Base-by-base conservation (phyloP, 2,888 invertebrate genomes). In the Acrobasis consociella region DNA sequence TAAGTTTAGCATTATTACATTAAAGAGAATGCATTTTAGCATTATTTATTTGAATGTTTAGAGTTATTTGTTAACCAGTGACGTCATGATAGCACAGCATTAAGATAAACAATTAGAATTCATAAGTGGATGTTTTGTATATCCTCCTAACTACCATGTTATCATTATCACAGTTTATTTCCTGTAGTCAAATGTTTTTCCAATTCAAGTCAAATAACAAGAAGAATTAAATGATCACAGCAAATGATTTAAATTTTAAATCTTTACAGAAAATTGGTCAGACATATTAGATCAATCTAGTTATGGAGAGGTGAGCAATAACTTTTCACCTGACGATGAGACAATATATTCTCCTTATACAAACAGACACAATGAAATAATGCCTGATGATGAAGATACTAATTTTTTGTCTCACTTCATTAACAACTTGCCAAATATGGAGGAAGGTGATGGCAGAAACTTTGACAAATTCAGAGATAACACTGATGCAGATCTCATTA, bases 221-320 rank as follows among this genome's bases (percentile, higher is more conserved):
- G 31, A 31, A 31, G 8, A 31, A 31, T 31, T 7, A n/a, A n/a
- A n/a, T n/a, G n/a, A n/a, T n/a, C n/a, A 31, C 31, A 31, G 5
- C 8, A 31, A 31, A 7, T 7, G 31, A 31, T 31, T 31, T 31
- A 31, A 31, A 22, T 22, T 46, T 5, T 10, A 11, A 5, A 13
- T 13, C 13, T 42, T 87, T 84, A 11, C 82, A 93, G 93, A 93
- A 75, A 93, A 89, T 70, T 93, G 93, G 93, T 85, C 87, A 22
- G 93, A 93, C 56, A 86, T 93, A 71, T 72, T 93, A 67, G 91
- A 91, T 58, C 93, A 89, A 68, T 86, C 90, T 1, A 89, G 76
- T 70, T 87, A 87, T 65, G 83, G 87, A 74, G 91, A 91, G 66
- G 69, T 82, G 3, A 85, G 74, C 66, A 86, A 76, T 66, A 90